Evolutionary conservation across 1,140 invertebrate genomes (phyloP).

Genomic region (Magallana gigas): DNA sequence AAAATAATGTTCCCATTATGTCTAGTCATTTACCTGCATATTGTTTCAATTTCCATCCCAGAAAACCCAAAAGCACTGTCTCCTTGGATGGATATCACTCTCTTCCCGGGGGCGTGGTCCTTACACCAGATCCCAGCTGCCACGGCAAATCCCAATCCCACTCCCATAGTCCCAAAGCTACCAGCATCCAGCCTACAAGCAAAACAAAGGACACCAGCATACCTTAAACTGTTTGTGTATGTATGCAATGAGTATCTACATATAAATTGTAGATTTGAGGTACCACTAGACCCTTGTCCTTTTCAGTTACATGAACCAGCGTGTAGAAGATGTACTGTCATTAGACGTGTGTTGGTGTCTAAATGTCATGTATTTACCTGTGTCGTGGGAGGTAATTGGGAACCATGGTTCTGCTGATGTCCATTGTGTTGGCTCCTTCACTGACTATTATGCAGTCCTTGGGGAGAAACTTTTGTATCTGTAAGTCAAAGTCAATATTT

Average conservation of each 20-base stretch:
- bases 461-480: conserved; percentile 78
- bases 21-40: conserved; percentile 84
- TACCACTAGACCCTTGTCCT: no score
- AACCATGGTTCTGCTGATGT: conserved; percentile 94
- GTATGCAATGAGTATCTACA: no score
- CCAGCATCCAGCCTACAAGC: conserved; percentile 80
- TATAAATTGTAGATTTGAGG: no score
- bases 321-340: no score
- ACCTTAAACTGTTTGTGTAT: no score
- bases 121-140: conserved; percentile 94
- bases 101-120: conserved; percentile 88
- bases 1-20: no score
- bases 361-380: conserved; percentile 46
- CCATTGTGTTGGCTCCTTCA: conserved; percentile 99
- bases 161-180: conserved; percentile 98
- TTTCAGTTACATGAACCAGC: no score
- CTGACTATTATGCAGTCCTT: conserved; percentile 94
- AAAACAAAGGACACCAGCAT: no score
- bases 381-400: conserved; percentile 90
- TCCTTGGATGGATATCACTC: conserved; percentile 92
- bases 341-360: background rate
- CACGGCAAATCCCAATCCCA: conserved; percentile 95
- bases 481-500: conserved; percentile 38
- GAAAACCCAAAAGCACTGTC: conserved; percentile 99
- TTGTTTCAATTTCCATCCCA: conserved; percentile 98